A percentile compares a stretch with the other conserved stretches of the same genome.
Conservation (phyloP, 1,140 invertebrate genomes). For the Steinernema feltiae region DNA sequence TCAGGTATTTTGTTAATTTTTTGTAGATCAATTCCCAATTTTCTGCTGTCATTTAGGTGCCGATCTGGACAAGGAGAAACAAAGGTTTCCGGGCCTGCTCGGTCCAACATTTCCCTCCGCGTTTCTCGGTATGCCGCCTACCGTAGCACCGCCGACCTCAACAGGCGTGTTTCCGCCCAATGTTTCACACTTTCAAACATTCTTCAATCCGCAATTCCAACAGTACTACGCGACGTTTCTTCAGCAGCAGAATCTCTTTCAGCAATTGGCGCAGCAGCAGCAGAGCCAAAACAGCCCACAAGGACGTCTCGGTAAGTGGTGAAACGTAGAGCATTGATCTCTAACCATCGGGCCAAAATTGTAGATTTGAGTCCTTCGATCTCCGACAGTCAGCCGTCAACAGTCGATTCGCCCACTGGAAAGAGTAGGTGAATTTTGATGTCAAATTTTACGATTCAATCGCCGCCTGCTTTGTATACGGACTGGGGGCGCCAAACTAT, state of each 20-base stretch:
- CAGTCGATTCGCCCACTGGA: background rate
- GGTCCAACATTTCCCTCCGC: background rate
- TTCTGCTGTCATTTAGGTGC: background rate
- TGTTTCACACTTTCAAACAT: background rate
- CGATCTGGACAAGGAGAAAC: background rate
- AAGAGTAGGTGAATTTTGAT: background rate
- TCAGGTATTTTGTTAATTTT: background rate
- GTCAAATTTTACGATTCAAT: background rate
- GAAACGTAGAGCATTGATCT: too few species aligned
- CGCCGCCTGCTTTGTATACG: background rate
- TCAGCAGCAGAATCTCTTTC: background rate
- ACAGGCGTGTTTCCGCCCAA: background rate
- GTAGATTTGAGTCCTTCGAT: background rate
- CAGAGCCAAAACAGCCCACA: background rate
- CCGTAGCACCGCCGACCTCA: background rate
- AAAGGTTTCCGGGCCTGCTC: background rate
- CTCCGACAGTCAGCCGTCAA: background rate
- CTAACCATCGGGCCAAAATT: too few species aligned
- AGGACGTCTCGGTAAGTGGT: background rate
- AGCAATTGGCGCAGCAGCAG: constrained; percentile 7
- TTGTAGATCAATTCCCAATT: too few species aligned
- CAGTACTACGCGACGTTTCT: background rate
- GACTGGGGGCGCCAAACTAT: background rate
- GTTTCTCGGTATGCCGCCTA: background rate
- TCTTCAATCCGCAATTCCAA: background rate